Conservation (phyloP, 2,888 invertebrate genomes). For the Himalopsyche kuldschensis region DNA sequence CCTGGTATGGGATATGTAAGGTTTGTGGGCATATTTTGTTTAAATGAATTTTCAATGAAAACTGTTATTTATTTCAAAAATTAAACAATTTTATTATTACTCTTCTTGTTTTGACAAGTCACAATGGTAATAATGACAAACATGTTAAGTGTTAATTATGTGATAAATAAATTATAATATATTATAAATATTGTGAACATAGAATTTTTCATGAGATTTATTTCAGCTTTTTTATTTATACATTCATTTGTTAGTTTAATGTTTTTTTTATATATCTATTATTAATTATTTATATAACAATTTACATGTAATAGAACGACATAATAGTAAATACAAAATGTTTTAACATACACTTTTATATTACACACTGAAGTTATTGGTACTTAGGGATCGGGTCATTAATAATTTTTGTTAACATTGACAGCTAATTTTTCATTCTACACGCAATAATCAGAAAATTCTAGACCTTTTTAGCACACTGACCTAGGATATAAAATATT, state of each 20-base stretch:
- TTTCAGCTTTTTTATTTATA: constrained; percentile 11
- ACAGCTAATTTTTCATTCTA: not conserved
- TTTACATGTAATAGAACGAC: constrained; percentile 29
- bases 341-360: constrained; percentile 3
- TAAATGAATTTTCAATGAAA: not conserved
- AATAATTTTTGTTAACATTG: constrained; percentile 6
- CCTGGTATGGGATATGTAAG: not conserved
- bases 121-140: constrained; percentile 21
- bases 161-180: constrained; percentile 4
- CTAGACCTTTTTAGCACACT: not conserved
- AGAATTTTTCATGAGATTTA: constrained; percentile 9
- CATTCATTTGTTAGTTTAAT: constrained; percentile 5
- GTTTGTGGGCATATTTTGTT: not conserved
- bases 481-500: constrained; percentile 3
- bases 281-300: constrained; percentile 30
- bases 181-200: not conserved
- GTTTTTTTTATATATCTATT: constrained; percentile 7
- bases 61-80: constrained; percentile 30
- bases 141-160: not conserved
- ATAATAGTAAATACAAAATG: constrained; percentile 27
- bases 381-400: constrained; percentile 9
- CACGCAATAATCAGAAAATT: not conserved
- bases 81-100: constrained; percentile 39
- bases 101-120: constrained; percentile 34
- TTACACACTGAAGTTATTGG: constrained; percentile 13